These are phyloP conservation scores for Anarrhichthys ocellatus DNA, from an alignment of 2,113 vertebrate genomes.

Conservation along the genomic window DNA sequence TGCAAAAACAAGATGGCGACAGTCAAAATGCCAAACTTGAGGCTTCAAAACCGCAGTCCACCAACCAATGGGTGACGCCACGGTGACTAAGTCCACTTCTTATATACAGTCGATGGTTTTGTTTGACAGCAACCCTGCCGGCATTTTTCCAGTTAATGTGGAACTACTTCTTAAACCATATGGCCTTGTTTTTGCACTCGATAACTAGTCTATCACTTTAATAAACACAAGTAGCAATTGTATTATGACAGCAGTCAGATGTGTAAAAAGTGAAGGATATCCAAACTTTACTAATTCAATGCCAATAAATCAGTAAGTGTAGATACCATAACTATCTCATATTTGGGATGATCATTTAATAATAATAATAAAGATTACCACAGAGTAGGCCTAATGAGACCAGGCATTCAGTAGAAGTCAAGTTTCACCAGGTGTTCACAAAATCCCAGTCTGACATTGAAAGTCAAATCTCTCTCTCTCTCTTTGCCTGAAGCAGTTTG, in stretches of 20 bases:
- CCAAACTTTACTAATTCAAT: background rate
- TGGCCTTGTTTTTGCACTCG: background rate
- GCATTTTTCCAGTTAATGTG: background rate
- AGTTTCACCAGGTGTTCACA: conserved; percentile 10
- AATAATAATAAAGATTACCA: background rate
- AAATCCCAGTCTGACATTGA: conserved; percentile 41
- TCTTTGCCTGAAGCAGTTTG: conserved; percentile 38
- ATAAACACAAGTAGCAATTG: background rate
- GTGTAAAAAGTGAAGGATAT: background rate
- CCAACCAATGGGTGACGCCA: background rate
- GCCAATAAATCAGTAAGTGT: background rate
- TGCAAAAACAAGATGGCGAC: background rate
- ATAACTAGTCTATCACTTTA: background rate
- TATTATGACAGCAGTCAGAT: background rate
- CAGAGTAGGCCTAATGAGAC: background rate
- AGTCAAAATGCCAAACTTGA: background rate
- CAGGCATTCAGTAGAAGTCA: background rate
- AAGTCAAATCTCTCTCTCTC: conserved; percentile 65
- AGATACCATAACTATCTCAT: background rate
- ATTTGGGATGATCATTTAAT: background rate
- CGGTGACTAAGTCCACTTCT: background rate
- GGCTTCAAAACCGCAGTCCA: background rate
- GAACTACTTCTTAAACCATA: background rate
- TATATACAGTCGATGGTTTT: background rate
- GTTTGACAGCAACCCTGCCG: background rate